Base-by-base conservation (phyloP, 2,888 invertebrate species). In the Romanomermis culicivorax region DNA sequence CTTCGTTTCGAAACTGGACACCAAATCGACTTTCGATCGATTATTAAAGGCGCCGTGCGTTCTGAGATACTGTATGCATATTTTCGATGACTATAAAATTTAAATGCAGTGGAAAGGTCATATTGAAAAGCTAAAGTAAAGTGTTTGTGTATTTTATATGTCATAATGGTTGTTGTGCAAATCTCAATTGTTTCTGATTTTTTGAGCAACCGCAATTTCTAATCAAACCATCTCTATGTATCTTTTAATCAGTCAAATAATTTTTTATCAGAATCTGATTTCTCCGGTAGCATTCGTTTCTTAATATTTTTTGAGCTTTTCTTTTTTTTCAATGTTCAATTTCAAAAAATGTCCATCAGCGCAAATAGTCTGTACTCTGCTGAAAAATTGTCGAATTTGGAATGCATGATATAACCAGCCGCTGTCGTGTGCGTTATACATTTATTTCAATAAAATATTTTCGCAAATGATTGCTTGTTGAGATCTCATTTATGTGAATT, bases 191-290 rank as follows among this genome's bases (percentile, higher is more conserved):
- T 11, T 36, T 47, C 47, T 23, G 20, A 23, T 47, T 23, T 17
- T 17, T 47, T 23, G 11, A n/a, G n/a, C n/a, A n/a, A n/a, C n/a
- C n/a, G n/a, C n/a, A 36, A 36, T 11, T 36, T 36, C 7, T 11
- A 11, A 11, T 36, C 17, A 36, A 36, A 36, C 36, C 11, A 7
- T 36, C 17, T 36, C 36, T 36, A 11, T 36, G 36, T 36, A 36
- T 36, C 17, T 36, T 17, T 11, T 11, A 36, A 11, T 36, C 17
- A 7, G 36, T 36, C 36, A 17, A 36, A 36, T 36, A 47, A 47
- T 47, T 23, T 25, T 14, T 25, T 7, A 20, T 11, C 77, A 0
- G 79, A 81, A 69, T 86, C 85, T 69, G 75, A 78, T 3, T 77
- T 78, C 61, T 76, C 36, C 17, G 17, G 17, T 36, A 17, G 7